These are phyloP conservation scores for Isoperla grammatica DNA, from an alignment of 2,888 invertebrate species.

Conservation along the genomic window DNA sequence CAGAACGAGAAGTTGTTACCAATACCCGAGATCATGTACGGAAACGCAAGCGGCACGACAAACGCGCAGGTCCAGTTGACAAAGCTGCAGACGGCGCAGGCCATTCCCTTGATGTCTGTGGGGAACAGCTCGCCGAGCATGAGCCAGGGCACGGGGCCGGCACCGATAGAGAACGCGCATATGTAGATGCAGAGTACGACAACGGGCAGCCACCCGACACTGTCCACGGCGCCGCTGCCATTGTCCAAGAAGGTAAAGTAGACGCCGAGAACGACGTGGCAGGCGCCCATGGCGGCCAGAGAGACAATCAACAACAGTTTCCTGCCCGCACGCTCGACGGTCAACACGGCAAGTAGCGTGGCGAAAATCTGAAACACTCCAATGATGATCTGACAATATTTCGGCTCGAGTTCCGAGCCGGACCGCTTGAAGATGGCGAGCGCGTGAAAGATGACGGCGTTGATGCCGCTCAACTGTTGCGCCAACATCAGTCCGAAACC, in stretches of 20 bases:
- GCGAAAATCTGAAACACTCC: slow-evolving; percentile 32
- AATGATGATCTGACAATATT: slow-evolving; percentile 33
- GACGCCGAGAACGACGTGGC: neutral
- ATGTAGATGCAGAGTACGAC: slow-evolving; percentile 68
- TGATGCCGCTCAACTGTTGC: slow-evolving; percentile 29
- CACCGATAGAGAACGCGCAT: slow-evolving; percentile 73
- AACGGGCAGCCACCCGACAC: slow-evolving; percentile 70
- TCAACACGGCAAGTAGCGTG: slow-evolving; percentile 19
- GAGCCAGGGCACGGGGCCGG: slow-evolving; percentile 85
- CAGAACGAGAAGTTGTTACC: slow-evolving; percentile 48
- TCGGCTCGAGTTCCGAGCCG: slow-evolving; percentile 29
- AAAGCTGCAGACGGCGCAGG: slow-evolving; percentile 42
- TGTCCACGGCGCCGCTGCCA: slow-evolving; percentile 42
- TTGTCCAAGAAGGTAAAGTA: slow-evolving; percentile 27
- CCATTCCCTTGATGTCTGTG: slow-evolving; percentile 59
- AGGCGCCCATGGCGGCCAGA: slow-evolving; percentile 1
- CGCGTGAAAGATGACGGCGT: slow-evolving; percentile 31
- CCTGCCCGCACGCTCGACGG: slow-evolving; percentile 33
- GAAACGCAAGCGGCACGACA: slow-evolving; percentile 47
- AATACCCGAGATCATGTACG: neutral
- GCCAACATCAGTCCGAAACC: slow-evolving; percentile 10
- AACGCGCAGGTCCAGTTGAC: slow-evolving; percentile 46
- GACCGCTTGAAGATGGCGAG: slow-evolving; percentile 32
- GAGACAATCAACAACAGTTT: slow-evolving; percentile 32
- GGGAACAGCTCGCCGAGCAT: slow-evolving; percentile 78